Evolutionary conservation across 2,888 invertebrate genomes (phyloP).

Genomic region (Drosophila anomelani): DNA sequence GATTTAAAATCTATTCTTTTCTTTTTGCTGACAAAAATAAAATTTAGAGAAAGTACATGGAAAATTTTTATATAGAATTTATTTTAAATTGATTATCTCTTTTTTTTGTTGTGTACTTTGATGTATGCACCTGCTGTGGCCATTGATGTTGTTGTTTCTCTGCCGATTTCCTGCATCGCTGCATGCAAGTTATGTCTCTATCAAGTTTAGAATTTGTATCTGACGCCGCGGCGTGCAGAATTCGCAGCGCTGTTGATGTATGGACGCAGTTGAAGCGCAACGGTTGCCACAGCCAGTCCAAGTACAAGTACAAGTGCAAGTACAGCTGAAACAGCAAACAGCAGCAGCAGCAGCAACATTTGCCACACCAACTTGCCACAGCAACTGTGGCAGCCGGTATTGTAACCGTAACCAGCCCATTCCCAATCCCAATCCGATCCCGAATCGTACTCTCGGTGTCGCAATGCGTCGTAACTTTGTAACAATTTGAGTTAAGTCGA

Average conservation of each 20-base stretch:
- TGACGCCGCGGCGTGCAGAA: conserved; percentile 57
- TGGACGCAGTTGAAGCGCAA: conserved; percentile 56
- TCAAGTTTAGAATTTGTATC: conserved; percentile 70
- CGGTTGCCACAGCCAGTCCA: conserved; percentile 35
- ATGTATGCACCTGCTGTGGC: conserved; percentile 53
- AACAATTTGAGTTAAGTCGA: conserved; percentile 41
- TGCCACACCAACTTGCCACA: conserved; percentile 48
- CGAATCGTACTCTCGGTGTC: conserved; percentile 53
- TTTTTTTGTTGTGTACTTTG: conserved; percentile 14
- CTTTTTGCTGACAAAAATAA: too few relatives aligned
- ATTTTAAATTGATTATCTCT: too few relatives aligned
- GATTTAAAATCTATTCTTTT: too few relatives aligned
- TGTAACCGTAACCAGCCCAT: conserved; percentile 47
- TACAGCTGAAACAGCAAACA: conserved; percentile 27
- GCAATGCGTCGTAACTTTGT: conserved; percentile 65
- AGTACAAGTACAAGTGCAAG: conserved; percentile 37
- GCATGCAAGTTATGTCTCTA: conserved; percentile 77
- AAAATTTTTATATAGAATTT: background rate
- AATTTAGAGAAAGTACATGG: too few relatives aligned
- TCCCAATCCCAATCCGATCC: conserved; percentile 33
- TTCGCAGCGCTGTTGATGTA: conserved; percentile 43
- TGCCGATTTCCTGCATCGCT: conserved; percentile 70
- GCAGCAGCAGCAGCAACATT: conserved; percentile 7
- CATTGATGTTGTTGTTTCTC: conserved; percentile 33
- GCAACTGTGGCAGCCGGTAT: conserved; percentile 22